Evolutionary conservation across 2,113 vertebrate species (phyloP), one percentile per base, ranked within the genome.

Genomic region (Leucosticte australis): DNA sequence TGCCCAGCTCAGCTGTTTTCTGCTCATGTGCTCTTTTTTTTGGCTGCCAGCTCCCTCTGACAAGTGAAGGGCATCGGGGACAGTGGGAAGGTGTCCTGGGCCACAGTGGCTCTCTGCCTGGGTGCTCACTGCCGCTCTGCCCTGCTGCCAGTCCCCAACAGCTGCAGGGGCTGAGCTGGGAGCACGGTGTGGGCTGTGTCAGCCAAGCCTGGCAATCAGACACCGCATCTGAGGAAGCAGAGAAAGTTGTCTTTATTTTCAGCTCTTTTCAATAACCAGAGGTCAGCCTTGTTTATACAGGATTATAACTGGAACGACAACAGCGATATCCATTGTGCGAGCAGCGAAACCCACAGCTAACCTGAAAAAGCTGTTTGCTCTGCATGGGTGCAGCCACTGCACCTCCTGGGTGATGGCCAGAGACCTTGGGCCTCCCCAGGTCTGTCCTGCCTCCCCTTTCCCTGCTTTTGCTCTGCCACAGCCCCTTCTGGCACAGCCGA

Each of bases 101-200:
- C 14, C 53, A 12, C 27, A 0, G 50, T 24, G 39, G 49, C 53
- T 82, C 44, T 41, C 47, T 53, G 65, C 47, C 30, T 3, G 2
- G 23, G 42, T 15, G 10, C 57, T 52, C 4, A 4, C 7, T 87
- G 59, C 23, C 8, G 1, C 49, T 41, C 57, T 71, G 62, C n/a
- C 31, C 27, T 1, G 2, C 37, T 73, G 60, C 30, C 92, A 56
- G 79, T 82, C 60, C 42, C 79, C 2, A 2, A 1, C 0, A 9
- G 56, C 87, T 9, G 19, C 2, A 0, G 73, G 42, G 55, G 79
- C 59, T 42, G 85, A 78, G 55, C 49, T 0, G 3, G 64, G 42
- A 70, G 50, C 5, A 0, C 0, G 0, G n/a, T 10, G 13, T 2
- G 27, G 52, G 44, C 26, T 3, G 9, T 0, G 4, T 17, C 1